Evolutionary conservation across 2,797 vertebrate genomes (phyloP).

Genomic region (Sylvilagus floridanus): DNA sequence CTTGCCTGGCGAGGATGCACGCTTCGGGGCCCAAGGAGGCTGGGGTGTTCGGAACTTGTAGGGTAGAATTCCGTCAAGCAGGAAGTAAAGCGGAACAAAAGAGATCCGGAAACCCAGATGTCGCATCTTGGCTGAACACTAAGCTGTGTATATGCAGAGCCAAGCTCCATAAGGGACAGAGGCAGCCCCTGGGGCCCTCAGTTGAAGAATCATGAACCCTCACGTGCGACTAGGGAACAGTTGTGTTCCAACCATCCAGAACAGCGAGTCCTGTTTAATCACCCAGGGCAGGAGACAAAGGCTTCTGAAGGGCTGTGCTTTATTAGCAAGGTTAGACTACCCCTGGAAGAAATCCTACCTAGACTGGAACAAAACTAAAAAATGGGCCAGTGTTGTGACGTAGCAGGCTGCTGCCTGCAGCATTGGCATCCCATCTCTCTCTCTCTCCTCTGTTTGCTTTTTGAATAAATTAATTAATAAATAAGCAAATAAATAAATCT

Average conservation of each 20-base stretch:
- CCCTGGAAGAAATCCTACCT: background rate
- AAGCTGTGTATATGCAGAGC: background rate
- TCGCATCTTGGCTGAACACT: background rate
- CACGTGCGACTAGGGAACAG: background rate
- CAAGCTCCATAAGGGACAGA: background rate
- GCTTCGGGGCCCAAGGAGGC: background rate
- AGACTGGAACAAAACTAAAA: background rate
- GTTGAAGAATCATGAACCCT: background rate
- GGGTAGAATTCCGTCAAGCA: background rate
- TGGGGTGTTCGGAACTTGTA: background rate
- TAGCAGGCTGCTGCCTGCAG: no score
- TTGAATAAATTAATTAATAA: no score
- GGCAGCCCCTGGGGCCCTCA: background rate
- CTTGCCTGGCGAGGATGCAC: background rate
- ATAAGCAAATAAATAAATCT: no score
- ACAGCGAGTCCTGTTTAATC: background rate
- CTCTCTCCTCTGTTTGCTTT: no score
- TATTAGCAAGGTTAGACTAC: background rate
- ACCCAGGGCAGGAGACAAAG: background rate
- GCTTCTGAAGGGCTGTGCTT: background rate
- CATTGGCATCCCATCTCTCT: no score
- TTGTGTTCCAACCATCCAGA: background rate
- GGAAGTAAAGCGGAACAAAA: background rate
- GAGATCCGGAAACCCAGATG: background rate
- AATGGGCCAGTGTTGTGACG: background rate